phyloP scores from a whole-genome alignment of 2,888 invertebrate genomes.

The Nowickia ferox region DNA sequence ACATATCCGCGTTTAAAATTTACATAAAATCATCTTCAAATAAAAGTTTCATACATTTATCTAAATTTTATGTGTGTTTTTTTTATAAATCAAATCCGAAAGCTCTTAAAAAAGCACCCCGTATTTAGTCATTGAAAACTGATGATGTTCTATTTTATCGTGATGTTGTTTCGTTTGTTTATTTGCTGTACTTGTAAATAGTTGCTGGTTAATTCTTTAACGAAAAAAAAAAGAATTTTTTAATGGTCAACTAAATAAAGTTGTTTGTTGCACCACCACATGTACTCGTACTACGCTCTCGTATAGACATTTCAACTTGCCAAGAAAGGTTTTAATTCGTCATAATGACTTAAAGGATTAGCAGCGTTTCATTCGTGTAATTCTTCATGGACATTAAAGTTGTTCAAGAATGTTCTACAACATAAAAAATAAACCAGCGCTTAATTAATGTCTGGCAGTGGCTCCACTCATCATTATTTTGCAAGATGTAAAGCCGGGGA shows the following conservation, averaged over 20 bases:
- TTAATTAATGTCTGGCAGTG: background rate
- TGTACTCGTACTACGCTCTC: background rate
- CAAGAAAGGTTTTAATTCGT: slow-evolving; percentile 42
- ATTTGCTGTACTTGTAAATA: slow-evolving; percentile 36
- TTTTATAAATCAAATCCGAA: no score
- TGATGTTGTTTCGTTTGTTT: slow-evolving; percentile 39
- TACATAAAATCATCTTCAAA: no score
- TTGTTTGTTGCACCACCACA: slow-evolving; percentile 21
- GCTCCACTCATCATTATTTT: background rate
- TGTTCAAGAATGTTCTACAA: background rate
- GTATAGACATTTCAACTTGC: background rate
- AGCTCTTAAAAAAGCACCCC: background rate
- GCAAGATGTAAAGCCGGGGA: background rate
- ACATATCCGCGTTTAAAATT: no score
- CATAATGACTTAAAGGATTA: slow-evolving; percentile 69
- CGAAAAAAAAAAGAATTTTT: slow-evolving; percentile 8
- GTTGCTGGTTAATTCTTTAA: slow-evolving; percentile 28
- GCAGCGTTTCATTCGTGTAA: slow-evolving; percentile 44
- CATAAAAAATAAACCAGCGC: background rate
- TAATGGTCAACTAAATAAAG: slow-evolving; percentile 39
- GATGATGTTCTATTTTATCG: slow-evolving; percentile 56
- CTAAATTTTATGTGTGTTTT: no score
- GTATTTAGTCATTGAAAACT: slow-evolving; percentile 29
- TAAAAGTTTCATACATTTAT: no score
- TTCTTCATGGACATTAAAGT: slow-evolving; percentile 17